These are phyloP conservation scores for Ardeotis arabs DNA, from an alignment of 2,113 vertebrate species.

Conservation along the genomic window DNA sequence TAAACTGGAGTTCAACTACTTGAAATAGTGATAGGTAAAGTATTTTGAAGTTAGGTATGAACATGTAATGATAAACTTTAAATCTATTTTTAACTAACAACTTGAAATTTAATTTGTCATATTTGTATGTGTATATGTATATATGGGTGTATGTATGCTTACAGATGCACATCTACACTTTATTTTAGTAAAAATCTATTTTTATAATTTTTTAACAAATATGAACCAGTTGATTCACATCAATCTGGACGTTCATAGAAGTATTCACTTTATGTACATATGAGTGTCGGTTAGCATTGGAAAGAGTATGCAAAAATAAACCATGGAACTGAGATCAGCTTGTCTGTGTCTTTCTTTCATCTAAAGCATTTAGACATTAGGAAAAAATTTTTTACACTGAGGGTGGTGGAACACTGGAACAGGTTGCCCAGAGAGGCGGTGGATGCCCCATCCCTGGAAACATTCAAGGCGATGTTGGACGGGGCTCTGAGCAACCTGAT, in stretches of 20 bases:
- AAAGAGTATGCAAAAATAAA: constrained; percentile 47
- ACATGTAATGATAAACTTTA: not conserved
- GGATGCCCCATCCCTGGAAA: no score
- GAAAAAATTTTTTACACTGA: no score
- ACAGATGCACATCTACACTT: not conserved
- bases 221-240: not conserved
- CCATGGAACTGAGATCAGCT: not conserved
- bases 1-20: not conserved
- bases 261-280: not conserved
- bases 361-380: no score
- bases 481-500: no score
- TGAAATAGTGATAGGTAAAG: not conserved
- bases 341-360: constrained; percentile 39
- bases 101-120: not conserved
- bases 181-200: not conserved
- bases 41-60: not conserved
- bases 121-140: not conserved
- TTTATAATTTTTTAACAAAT: not conserved
- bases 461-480: no score
- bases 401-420: no score
- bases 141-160: not conserved
- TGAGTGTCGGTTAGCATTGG: not conserved
- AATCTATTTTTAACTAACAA: not conserved
- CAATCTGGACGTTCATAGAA: not conserved
- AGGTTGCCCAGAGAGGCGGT: no score